A percentile compares a stretch with the other conserved stretches of the same genome.
These are phyloP conservation scores for Tetrao urogallus DNA, from an alignment of 2,113 vertebrate genomes.

Conservation along the genomic window DNA sequence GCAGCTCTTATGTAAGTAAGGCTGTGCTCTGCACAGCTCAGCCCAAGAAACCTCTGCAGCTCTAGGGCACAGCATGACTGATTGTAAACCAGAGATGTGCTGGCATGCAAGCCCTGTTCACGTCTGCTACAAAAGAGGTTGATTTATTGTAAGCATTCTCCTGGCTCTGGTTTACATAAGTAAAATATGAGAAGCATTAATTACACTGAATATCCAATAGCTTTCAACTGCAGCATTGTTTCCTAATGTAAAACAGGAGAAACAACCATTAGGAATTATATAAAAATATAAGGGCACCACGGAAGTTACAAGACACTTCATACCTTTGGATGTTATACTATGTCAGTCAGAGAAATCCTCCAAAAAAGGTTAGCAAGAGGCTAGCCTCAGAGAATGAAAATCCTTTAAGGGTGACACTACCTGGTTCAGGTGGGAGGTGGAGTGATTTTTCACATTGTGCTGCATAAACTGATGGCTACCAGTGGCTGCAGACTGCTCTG, in stretches of 20 bases:
- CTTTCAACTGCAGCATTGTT: background rate
- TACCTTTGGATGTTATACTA: background rate
- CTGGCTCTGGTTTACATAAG: constrained; percentile 27
- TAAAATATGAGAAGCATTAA: constrained; percentile 41
- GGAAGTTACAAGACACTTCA: background rate
- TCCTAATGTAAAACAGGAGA: background rate
- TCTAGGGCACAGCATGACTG: background rate
- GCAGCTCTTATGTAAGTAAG: background rate
- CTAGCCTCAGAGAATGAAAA: background rate
- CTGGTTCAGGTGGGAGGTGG: background rate
- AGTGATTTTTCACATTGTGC: background rate
- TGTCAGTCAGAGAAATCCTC: background rate
- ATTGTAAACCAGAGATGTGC: constrained; percentile 21
- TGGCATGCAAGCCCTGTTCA: background rate
- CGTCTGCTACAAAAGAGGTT: background rate
- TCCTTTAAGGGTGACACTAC: background rate
- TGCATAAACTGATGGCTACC: background rate
- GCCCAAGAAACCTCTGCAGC: background rate
- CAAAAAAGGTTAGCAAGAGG: background rate
- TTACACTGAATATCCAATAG: background rate
- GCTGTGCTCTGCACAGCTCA: background rate
- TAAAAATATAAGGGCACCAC: background rate
- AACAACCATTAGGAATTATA: background rate
- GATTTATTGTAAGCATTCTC: constrained; percentile 24
- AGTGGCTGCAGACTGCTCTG: background rate